Evolutionary conservation across 2,888 invertebrate species (phyloP).

Genomic region (Dolichopus griseipennis): DNA sequence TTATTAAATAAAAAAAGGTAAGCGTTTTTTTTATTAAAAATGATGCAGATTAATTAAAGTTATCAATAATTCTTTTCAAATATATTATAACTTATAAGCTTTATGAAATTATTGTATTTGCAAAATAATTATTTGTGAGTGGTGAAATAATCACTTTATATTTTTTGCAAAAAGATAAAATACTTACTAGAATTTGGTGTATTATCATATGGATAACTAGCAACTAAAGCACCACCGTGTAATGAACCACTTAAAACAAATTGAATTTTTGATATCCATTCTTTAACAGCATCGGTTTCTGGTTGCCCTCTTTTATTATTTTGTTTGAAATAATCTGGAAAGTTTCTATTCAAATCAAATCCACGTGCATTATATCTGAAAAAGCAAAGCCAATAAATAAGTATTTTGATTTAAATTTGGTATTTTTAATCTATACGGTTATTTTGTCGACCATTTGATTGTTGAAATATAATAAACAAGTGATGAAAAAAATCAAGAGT

Average conservation of each 20-base stretch:
- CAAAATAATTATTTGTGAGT: background rate
- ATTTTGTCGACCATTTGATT: no score
- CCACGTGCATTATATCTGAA: constrained; percentile 75
- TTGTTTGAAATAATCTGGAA: constrained; percentile 88
- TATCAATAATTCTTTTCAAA: no score
- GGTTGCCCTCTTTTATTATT: constrained; percentile 82
- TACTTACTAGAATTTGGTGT: constrained; percentile 86
- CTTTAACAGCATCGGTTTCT: constrained; percentile 90
- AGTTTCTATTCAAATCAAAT: constrained; percentile 90
- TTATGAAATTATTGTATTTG: no score
- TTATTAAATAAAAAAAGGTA: no score
- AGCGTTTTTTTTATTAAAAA: no score
- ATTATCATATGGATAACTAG: constrained; percentile 95
- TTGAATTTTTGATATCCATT: constrained; percentile 88
- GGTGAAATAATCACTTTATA: background rate
- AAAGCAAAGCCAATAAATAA: no score
- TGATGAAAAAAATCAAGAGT: no score
- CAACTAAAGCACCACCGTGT: constrained; percentile 85
- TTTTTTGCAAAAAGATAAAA: constrained; percentile 16
- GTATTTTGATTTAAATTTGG: no score
- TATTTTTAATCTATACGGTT: no score
- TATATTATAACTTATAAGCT: no score
- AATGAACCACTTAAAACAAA: constrained; percentile 90
- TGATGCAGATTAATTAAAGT: no score
- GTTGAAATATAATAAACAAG: no score